phyloP scores from a whole-genome alignment of 1,140 invertebrate species.

The Argopecten irradians region DNA sequence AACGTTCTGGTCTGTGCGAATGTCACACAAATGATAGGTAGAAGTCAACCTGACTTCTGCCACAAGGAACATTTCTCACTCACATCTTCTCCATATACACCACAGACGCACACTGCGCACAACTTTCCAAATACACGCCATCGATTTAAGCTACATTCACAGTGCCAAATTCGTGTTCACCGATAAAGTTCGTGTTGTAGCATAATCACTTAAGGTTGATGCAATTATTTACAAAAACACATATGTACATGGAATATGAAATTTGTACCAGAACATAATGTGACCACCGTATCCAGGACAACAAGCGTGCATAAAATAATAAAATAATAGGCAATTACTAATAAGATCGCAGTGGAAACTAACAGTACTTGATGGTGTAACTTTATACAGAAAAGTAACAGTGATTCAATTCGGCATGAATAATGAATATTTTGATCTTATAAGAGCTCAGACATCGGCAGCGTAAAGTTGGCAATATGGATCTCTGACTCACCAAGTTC shows the following conservation, averaged over 20 bases:
- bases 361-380: not conserved
- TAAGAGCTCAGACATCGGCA: not conserved
- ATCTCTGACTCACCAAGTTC: not conserved
- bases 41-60: not conserved
- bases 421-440: not conserved
- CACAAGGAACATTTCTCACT: not conserved
- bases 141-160: not conserved
- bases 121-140: not conserved
- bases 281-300: too few relatives aligned
- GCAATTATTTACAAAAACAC: not conserved
- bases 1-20: not conserved
- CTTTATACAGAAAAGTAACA: not conserved
- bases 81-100: not conserved
- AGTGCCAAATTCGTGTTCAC: not conserved
- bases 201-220: not conserved
- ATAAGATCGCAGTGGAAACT: not conserved
- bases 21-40: not conserved
- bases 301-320: too few relatives aligned
- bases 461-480: not conserved
- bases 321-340: too few relatives aligned
- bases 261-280: too few relatives aligned
- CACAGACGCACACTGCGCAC: not conserved
- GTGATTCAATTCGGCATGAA: not conserved
- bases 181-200: not conserved
- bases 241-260: too few relatives aligned